These are phyloP conservation scores for Apocrypta bakeri DNA, from an alignment of 1,140 invertebrate species.

Conservation along the genomic window DNA sequence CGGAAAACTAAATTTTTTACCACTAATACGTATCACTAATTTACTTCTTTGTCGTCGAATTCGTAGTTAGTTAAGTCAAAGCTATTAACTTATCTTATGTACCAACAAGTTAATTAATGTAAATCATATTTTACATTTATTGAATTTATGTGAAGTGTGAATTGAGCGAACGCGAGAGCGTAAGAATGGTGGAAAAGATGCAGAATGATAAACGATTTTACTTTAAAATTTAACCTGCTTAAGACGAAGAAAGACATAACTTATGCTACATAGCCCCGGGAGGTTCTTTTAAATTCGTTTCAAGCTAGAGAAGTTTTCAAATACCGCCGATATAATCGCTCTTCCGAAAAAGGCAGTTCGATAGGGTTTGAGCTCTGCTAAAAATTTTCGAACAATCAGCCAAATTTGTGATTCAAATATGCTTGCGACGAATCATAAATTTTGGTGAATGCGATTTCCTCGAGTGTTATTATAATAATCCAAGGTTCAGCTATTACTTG, in stretches of 20 bases:
- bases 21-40: no score
- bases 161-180: no score
- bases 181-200: background rate
- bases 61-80: no score
- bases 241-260: background rate
- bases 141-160: no score
- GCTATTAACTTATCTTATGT: no score
- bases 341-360: slow-evolving; percentile 12
- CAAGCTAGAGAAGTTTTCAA: background rate
- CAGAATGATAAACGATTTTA: background rate
- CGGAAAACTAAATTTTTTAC: no score
- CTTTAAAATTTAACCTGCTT: background rate
- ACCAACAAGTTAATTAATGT: no score
- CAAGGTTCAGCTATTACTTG: background rate
- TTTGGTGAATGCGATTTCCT: background rate
- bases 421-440: background rate
- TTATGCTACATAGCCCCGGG: background rate
- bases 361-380: background rate
- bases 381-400: background rate
- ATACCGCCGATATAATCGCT: background rate
- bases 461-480: background rate
- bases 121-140: no score
- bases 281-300: slow-evolving; percentile 9
- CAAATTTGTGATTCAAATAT: background rate
- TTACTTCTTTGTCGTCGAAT: no score